A percentile compares a stretch with the other conserved stretches of the same genome.
Evolutionary conservation across 1,140 invertebrate species (phyloP).

Genomic region (Caenorhabditis inopinata): DNA sequence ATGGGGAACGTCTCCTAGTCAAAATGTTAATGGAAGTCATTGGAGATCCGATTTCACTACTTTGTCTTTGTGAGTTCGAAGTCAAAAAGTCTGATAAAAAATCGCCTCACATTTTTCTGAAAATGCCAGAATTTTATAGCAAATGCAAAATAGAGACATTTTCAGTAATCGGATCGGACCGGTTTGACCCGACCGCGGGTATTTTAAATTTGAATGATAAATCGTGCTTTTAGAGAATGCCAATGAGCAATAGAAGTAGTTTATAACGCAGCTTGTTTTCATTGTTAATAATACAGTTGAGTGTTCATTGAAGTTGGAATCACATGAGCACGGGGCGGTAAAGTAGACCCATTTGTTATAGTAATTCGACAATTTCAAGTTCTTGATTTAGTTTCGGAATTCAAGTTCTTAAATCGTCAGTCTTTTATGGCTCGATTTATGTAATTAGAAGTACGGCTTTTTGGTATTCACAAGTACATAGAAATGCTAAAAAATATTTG

Average conservation of each 20-base stretch:
- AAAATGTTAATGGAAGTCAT: neutral
- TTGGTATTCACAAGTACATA: no score
- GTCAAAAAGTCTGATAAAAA: neutral
- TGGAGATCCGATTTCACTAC: neutral
- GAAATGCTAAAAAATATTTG: no score
- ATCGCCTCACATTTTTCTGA: neutral
- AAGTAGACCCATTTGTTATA: no score
- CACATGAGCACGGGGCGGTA: no score
- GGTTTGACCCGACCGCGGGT: neutral
- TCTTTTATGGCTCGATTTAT: no score
- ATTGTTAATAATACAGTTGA: no score
- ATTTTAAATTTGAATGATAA: neutral
- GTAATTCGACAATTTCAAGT: neutral
- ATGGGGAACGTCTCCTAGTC: neutral
- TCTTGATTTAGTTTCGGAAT: neutral
- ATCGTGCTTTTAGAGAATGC: neutral
- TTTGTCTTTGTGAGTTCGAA: neutral
- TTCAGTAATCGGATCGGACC: constrained; percentile 28
- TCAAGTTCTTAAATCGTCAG: neutral
- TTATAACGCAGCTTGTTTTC: no score
- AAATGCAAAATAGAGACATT: neutral
- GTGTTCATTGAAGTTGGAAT: no score
- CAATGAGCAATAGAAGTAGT: neutral
- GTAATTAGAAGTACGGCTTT: no score
- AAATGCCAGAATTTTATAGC: neutral